These are phyloP conservation scores for Chauna torquata DNA, from an alignment of 2,113 vertebrate species.

Conservation along the genomic window DNA sequence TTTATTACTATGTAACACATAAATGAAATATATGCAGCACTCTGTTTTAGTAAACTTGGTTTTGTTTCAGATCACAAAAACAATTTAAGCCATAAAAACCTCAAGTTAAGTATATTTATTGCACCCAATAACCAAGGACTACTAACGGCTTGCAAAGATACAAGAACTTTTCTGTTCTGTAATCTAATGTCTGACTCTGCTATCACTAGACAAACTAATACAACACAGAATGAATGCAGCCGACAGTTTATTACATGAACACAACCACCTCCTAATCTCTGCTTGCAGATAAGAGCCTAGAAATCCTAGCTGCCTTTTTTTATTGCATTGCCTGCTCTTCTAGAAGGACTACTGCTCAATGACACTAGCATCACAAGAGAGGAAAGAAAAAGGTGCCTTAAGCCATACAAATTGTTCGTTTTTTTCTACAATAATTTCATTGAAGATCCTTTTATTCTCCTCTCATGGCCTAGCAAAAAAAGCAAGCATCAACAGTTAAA, in stretches of 20 bases:
- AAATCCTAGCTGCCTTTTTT: not conserved
- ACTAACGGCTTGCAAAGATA: not conserved
- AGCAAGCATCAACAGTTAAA: accelerated
- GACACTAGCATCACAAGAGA: accelerated
- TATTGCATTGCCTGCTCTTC: accelerated
- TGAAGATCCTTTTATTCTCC: not conserved
- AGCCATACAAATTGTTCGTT: no score
- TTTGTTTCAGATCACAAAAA: not conserved
- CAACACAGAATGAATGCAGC: accelerated
- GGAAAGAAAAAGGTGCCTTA: not conserved
- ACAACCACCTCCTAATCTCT: not conserved
- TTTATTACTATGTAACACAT: accelerated
- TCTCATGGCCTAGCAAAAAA: not conserved
- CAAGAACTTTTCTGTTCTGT: not conserved
- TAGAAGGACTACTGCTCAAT: accelerated
- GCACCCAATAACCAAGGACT: not conserved
- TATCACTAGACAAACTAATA: not conserved
- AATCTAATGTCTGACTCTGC: not conserved
- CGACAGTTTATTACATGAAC: accelerated
- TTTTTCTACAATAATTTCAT: no score
- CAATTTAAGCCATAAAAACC: not conserved
- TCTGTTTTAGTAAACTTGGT: no score
- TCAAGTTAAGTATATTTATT: accelerated
- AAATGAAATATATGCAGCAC: not conserved
- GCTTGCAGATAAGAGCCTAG: not conserved